These are phyloP conservation scores for Pelecanoides urinatrix DNA, from an alignment of 2,113 vertebrate genomes.

Conservation along the genomic window DNA sequence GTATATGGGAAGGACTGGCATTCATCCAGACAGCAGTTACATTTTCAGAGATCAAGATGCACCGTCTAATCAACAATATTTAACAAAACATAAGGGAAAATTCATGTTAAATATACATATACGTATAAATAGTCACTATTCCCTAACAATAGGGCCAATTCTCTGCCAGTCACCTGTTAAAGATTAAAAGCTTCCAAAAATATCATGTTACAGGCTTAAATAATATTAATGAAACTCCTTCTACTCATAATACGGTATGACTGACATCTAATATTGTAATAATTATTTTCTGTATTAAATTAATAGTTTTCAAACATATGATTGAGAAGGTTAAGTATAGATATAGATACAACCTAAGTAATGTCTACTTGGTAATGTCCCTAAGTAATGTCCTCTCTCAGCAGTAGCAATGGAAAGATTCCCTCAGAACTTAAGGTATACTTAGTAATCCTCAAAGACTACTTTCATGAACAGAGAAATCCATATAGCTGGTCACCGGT, in stretches of 20 bases:
- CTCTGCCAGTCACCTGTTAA: background rate
- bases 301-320: background rate
- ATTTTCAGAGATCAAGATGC: conserved; percentile 56
- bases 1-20: background rate
- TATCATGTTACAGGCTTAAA: background rate
- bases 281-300: background rate
- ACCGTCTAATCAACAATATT: conserved; percentile 55
- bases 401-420: background rate
- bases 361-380: background rate
- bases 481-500: background rate
- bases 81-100: conserved; percentile 50
- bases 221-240: background rate
- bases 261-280: background rate
- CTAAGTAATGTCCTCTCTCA: background rate
- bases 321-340: background rate
- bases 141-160: background rate
- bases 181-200: background rate
- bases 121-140: background rate
- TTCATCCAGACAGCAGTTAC: conserved; percentile 58
- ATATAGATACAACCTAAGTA: background rate
- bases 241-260: background rate
- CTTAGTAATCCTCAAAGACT: background rate
- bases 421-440: background rate
- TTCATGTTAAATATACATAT: background rate
- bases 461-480: background rate